These are phyloP conservation scores for Meganola albula DNA, from an alignment of 2,888 invertebrate species.

Conservation along the genomic window DNA sequence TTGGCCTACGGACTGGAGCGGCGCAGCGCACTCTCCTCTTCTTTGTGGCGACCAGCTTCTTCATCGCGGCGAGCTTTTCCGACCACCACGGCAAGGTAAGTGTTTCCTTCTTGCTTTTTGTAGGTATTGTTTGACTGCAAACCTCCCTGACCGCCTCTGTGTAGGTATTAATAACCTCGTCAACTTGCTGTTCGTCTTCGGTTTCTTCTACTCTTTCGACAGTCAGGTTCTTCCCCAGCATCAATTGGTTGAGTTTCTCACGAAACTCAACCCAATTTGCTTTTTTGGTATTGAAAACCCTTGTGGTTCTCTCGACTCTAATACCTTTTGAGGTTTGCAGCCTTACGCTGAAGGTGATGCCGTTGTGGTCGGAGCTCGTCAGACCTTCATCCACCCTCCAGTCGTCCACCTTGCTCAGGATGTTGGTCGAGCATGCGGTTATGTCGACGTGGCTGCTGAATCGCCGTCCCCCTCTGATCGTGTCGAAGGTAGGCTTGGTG, in stretches of 20 bases:
- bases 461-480: constrained; percentile 10
- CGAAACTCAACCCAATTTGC: constrained; percentile 15
- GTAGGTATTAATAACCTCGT: constrained; percentile 3
- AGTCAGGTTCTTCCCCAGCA: constrained; percentile 1
- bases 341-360: constrained; percentile 14
- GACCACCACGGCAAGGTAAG: constrained; percentile 19
- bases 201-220: not conserved
- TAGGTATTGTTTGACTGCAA: constrained; percentile 7
- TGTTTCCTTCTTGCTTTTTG: constrained; percentile 1
- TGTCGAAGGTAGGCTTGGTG: constrained; percentile 24
- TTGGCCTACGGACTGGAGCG: constrained; percentile 10
- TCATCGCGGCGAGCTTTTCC: constrained; percentile 8
- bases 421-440: constrained; percentile 18
- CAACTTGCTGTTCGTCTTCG: constrained; percentile 1
- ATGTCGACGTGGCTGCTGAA: constrained; percentile 24
- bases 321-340: constrained; percentile 2
- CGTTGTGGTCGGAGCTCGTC: constrained; percentile 17
- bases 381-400: constrained; percentile 11
- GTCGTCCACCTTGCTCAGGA: constrained; percentile 8
- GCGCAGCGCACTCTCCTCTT: constrained; percentile 16
- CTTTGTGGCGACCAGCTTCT: constrained; percentile 8
- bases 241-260: constrained; percentile 6
- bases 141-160: constrained; percentile 5
- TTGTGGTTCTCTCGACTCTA: constrained; percentile 7
- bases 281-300: constrained; percentile 17